phyloP scores from a whole-genome alignment of 1,140 invertebrate species.

The Aleiodes sp. region DNA sequence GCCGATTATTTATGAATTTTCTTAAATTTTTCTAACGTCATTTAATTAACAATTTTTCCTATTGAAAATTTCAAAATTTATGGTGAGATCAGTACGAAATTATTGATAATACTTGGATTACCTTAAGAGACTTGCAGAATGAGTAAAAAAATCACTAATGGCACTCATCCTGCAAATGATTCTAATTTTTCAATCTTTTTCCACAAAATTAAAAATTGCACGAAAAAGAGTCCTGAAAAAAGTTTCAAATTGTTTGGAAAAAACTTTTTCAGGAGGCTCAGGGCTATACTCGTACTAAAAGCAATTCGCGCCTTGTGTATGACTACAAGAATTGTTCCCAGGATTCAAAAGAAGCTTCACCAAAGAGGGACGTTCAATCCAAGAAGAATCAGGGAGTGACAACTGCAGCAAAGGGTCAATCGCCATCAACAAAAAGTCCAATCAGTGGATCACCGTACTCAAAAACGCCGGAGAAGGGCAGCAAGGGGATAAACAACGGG shows the following conservation, averaged over 20 bases:
- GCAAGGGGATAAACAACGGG: conserved; percentile 39
- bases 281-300: conserved; percentile 69
- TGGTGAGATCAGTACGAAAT: too few relatives aligned
- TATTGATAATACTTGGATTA: too few relatives aligned
- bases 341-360: conserved; percentile 39
- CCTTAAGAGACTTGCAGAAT: too few relatives aligned
- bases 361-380: neutral
- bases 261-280: conserved; percentile 69
- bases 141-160: too few relatives aligned
- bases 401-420: neutral
- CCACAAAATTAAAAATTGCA: neutral
- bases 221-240: neutral
- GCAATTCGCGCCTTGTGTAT: conserved; percentile 69
- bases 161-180: too few relatives aligned
- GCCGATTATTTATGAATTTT: too few relatives aligned
- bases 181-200: neutral
- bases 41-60: too few relatives aligned
- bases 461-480: conserved; percentile 44
- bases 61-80: too few relatives aligned
- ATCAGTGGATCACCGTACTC: neutral
- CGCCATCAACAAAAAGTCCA: conserved; percentile 33
- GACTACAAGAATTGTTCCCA: conserved; percentile 66
- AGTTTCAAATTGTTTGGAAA: conserved; percentile 39
- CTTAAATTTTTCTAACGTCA: too few relatives aligned
- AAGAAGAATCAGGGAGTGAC: neutral